These are phyloP conservation scores for Pomacea canaliculata DNA, from an alignment of 2,888 invertebrate genomes.

Conservation along the genomic window DNA sequence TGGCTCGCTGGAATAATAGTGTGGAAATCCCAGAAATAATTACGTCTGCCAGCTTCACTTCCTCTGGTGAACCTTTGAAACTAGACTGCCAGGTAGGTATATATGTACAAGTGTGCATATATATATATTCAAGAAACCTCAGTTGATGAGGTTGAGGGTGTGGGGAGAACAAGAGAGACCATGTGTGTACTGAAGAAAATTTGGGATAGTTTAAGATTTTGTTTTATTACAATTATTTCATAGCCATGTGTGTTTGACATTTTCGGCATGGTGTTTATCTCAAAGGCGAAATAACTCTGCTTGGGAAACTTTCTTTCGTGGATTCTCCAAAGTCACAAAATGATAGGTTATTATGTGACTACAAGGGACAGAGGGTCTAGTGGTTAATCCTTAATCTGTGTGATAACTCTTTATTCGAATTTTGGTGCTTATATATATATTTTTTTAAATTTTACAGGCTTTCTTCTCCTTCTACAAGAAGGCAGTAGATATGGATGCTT, in stretches of 20 bases:
- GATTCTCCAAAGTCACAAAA: too few species aligned
- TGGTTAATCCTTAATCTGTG: too few species aligned
- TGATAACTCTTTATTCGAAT: neutral
- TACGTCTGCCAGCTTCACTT: constrained; percentile 56
- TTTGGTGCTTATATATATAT: too few species aligned
- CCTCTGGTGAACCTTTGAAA: constrained; percentile 47
- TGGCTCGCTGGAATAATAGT: constrained; percentile 67
- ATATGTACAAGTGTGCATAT: neutral
- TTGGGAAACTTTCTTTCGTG: too few species aligned
- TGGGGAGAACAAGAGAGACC: too few species aligned
- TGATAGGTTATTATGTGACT: too few species aligned
- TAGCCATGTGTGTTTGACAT: too few species aligned
- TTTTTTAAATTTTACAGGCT: constrained; percentile 51
- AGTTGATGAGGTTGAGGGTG: too few species aligned
- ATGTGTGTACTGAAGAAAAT: neutral
- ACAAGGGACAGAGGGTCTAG: too few species aligned
- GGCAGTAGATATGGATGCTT: constrained; percentile 64
- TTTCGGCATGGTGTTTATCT: too few species aligned
- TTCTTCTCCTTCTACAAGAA: constrained; percentile 65
- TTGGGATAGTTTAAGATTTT: neutral
- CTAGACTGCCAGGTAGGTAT: constrained; percentile 58
- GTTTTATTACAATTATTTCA: too few species aligned
- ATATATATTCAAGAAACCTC: neutral
- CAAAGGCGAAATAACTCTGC: too few species aligned
- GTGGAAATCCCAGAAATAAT: constrained; percentile 44